Base-by-base conservation (phyloP, 2,888 invertebrate genomes). In the Eupithecia subumbrata region DNA sequence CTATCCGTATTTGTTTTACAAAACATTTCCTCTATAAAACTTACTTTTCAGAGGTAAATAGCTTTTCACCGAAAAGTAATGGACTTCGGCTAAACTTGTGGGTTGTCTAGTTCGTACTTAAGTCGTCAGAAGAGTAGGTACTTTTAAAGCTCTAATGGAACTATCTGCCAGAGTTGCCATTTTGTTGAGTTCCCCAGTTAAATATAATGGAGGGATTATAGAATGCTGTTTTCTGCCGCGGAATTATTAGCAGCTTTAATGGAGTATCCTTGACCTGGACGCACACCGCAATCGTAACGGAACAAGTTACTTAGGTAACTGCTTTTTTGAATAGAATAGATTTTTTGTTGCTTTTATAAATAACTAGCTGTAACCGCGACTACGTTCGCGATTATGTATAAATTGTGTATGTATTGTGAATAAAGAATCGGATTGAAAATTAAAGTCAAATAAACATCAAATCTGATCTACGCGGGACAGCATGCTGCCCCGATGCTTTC, bases 141-240 rank as follows among this genome's bases (percentile, higher is more conserved):
- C 60, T 25, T 43, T 71, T 66, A 69, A n/a, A 43, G 37, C 74
- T 72, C 67, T 75, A 74, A 77, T 77, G 72, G 68, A 63, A 75
- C 74, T 69, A 56, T 69, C 30, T 72, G 66, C 60, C 45, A 70
- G 69, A 64, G 64, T 34, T 34, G 66, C 64, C 25, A 69, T 74
- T 74, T 74, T 64, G 45, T 25, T 66, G 12, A 45, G 73, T 64
- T 25, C 25, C 64, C 3, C 34, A 18, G 64, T 30, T 34, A 64
- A 64, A 64, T 64, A 34, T 64, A 34, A 64, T 34, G 34, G 64
- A 64, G 25, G 64, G 9, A 18, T 64, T 64, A 34, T 34, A 64
- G 18, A 64, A 64, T 56, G n/a, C 14, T 64, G 64, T 18, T 64
- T 64, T 64, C 34, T 64, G 64, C 37, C 7, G 30, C 30, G 63